These are phyloP conservation scores for Yponomeuta plumbellus DNA, from an alignment of 2,888 invertebrate genomes.

Conservation along the genomic window DNA sequence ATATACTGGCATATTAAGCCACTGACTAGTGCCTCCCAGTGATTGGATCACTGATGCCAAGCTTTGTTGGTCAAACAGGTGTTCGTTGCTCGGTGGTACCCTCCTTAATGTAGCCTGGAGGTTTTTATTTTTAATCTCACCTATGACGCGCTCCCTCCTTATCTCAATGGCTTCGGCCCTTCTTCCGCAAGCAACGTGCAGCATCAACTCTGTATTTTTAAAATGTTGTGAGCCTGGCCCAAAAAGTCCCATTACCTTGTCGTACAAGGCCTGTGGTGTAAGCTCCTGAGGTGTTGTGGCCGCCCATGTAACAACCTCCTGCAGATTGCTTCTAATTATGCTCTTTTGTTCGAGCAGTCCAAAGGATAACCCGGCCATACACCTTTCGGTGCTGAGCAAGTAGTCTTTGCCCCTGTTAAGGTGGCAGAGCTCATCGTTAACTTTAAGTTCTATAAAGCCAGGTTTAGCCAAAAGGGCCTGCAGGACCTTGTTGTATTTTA, in stretches of 20 bases:
- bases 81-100: slow-evolving; percentile 19
- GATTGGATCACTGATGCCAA: slow-evolving; percentile 15
- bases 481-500: slow-evolving; percentile 22
- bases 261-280: slow-evolving; percentile 16
- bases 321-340: slow-evolving; percentile 8
- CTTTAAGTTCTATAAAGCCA: slow-evolving; percentile 23
- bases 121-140: slow-evolving; percentile 17
- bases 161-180: slow-evolving; percentile 22
- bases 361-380: slow-evolving; percentile 21
- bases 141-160: slow-evolving; percentile 18
- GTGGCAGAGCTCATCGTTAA: slow-evolving; percentile 26
- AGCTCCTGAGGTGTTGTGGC: neutral
- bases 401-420: slow-evolving; percentile 25
- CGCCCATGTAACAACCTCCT: slow-evolving; percentile 19
- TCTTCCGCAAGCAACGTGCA: slow-evolving; percentile 22
- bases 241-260: slow-evolving; percentile 17
- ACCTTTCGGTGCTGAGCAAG: slow-evolving; percentile 19
- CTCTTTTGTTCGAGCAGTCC: slow-evolving; percentile 15
- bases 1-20: slow-evolving; percentile 15
- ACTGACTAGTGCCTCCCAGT: slow-evolving; percentile 17
- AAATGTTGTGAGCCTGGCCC: slow-evolving; percentile 17
- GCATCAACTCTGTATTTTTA: slow-evolving; percentile 17
- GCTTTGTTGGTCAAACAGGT: slow-evolving; percentile 14
- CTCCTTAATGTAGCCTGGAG: slow-evolving; percentile 10
- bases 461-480: slow-evolving; percentile 22